phyloP scores from a whole-genome alignment of 2,113 vertebrate species.

The Myotis lucifugus region DNA sequence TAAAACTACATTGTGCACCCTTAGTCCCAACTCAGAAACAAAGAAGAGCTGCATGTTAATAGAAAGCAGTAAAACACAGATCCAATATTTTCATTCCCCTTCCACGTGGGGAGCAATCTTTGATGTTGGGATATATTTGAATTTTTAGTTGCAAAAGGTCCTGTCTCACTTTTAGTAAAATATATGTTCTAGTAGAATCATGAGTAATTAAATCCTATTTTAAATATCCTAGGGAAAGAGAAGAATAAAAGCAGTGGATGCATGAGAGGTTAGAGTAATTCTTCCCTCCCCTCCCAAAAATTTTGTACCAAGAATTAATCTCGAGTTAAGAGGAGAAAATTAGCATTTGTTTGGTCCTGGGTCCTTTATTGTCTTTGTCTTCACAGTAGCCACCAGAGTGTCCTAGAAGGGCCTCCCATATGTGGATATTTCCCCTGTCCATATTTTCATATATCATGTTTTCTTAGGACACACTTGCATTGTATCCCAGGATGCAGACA shows the following conservation, averaged over 20 bases:
- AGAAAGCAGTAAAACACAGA: background rate
- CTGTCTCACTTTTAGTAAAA: conserved; percentile 30
- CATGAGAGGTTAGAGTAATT: background rate
- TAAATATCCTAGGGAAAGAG: background rate
- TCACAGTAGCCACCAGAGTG: background rate
- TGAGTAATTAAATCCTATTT: background rate
- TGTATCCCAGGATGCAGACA: background rate
- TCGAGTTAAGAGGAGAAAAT: background rate
- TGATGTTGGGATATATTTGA: background rate
- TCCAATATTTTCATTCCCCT: background rate
- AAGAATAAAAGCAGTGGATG: background rate
- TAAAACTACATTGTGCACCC: background rate
- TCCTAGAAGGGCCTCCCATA: background rate
- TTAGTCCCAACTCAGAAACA: background rate
- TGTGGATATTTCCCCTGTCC: background rate
- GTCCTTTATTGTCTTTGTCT: background rate
- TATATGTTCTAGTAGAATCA: background rate
- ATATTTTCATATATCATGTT: background rate
- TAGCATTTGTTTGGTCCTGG: background rate
- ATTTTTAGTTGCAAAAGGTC: background rate
- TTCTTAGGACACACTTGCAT: background rate
- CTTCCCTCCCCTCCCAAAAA: background rate
- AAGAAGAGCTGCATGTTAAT: background rate
- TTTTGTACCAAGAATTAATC: background rate
- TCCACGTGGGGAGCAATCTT: background rate